These are phyloP conservation scores for Uloborus plumipes DNA, from an alignment of 2,888 invertebrate species.

Conservation along the genomic window DNA sequence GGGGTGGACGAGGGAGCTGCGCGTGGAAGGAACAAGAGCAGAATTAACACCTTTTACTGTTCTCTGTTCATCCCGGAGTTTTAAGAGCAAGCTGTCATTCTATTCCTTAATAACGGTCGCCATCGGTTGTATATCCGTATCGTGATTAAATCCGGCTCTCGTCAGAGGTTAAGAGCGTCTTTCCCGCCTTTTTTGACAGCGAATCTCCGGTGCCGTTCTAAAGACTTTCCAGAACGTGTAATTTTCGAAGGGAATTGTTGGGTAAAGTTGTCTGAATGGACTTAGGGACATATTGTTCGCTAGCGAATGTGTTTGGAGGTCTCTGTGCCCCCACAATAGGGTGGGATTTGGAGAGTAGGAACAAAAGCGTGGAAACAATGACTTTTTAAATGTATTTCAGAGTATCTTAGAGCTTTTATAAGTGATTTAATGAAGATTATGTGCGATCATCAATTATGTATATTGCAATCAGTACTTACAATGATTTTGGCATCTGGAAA, in stretches of 20 bases:
- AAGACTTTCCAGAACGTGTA: conserved; percentile 45
- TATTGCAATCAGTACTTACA: too few species aligned
- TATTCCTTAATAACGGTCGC: conserved; percentile 62
- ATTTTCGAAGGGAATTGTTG: conserved; percentile 19
- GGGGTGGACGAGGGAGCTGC: conserved; percentile 29
- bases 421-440: too few species aligned
- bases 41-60: conserved; percentile 63
- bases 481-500: too few species aligned
- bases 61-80: conserved; percentile 21
- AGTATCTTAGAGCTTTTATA: too few species aligned
- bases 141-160: conserved; percentile 58
- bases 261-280: too few species aligned
- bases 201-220: conserved; percentile 48
- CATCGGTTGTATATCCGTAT: conserved; percentile 52
- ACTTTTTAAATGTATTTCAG: too few species aligned
- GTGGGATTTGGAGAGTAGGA: too few species aligned
- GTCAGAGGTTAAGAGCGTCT: conserved; percentile 57
- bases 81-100: conserved; percentile 55
- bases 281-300: too few species aligned
- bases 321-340: too few species aligned
- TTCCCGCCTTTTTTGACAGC: conserved; percentile 47
- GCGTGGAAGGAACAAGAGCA: conserved; percentile 28
- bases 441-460: too few species aligned
- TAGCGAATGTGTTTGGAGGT: too few species aligned
- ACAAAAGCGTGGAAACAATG: too few species aligned